These are phyloP conservation scores for Ephestia elutella DNA, from an alignment of 1,140 invertebrate genomes.

Conservation along the genomic window DNA sequence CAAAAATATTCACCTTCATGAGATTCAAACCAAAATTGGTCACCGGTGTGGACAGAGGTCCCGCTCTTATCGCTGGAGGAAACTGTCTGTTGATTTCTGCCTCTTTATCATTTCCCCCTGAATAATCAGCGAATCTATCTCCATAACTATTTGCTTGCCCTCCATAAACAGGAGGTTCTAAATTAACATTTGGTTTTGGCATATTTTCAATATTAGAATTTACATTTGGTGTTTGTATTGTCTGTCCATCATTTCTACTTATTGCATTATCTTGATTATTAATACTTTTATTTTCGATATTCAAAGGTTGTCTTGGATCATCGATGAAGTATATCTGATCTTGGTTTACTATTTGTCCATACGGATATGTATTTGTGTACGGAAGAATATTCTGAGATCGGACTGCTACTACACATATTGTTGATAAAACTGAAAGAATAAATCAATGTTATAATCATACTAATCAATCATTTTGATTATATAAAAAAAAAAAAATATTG, in stretches of 20 bases:
- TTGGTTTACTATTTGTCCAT: constrained; percentile 13
- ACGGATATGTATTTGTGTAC: not conserved
- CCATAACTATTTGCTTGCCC: not conserved
- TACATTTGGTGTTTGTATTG: not conserved
- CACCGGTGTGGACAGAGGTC: constrained; percentile 4
- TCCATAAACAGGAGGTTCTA: constrained; percentile 8
- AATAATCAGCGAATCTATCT: not conserved
- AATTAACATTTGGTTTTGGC: not conserved
- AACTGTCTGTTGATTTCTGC: not conserved
- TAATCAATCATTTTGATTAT: no score
- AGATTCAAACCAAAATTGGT: constrained; percentile 19
- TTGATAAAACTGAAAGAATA: constrained; percentile 15
- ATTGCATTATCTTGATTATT: constrained; percentile 1
- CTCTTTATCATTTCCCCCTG: not conserved
- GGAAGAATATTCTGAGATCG: constrained; percentile 2
- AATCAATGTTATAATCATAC: no score
- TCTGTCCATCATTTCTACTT: not conserved
- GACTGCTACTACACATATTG: constrained; percentile 7
- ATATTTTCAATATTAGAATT: not conserved
- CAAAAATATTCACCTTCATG: constrained; percentile 20
- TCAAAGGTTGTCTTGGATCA: not conserved
- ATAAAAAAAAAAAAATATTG: no score
- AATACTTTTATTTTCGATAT: not conserved
- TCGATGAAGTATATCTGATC: constrained; percentile 23
- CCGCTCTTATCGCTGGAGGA: not conserved